Base-by-base conservation (phyloP, 2,797 vertebrate genomes). In the Zonotrichia albicollis region DNA sequence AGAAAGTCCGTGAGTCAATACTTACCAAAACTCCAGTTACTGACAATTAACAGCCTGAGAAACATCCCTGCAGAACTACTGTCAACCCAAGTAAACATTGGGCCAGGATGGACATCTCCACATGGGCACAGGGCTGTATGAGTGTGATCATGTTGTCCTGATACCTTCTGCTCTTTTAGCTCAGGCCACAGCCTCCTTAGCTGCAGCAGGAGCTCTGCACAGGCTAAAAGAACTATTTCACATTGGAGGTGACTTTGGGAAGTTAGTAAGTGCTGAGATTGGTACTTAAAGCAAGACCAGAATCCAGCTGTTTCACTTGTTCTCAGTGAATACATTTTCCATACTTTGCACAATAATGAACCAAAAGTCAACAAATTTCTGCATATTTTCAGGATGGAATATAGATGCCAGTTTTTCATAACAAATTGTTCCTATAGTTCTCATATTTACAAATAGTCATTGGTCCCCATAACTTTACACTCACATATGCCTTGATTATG, bases 271-370 rank as follows among this genome's bases (percentile, higher is more conserved):
- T 68, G 70, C 74, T 92, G 82, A 93, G 68, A 78, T 77, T 55
- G 80, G 43, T 92, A 43, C 72, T 93, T 94, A 73, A 84, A 92
- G n/a, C 30, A 46, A 70, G 76, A 60, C 21, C 55, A 92, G 58
- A 81, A 94, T 92, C 75, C 92, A 95, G 66, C 51, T 91, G 84
- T 78, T 95, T 93, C 58, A 30, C 73, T 91, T 89, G 51, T 81
- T 86, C 66, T 45, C 62, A 60, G 32, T 66, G 82, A 94, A 83
- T 58, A 38, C 43, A 34, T 88, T 87, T 93, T 73, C 85, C 45
- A 18, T 66, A 66, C 58, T 90, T 84, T 64, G 55, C 76, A 92
- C 66, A 86, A 70, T 79, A 92, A 75, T 38, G 70, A 89, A 91
- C 62, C 1, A 0, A 73, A 93, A 87, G 46, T 72, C 58, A 81